These are phyloP conservation scores for Busseola fusca DNA, from an alignment of 2,888 invertebrate genomes.

Conservation along the genomic window DNA sequence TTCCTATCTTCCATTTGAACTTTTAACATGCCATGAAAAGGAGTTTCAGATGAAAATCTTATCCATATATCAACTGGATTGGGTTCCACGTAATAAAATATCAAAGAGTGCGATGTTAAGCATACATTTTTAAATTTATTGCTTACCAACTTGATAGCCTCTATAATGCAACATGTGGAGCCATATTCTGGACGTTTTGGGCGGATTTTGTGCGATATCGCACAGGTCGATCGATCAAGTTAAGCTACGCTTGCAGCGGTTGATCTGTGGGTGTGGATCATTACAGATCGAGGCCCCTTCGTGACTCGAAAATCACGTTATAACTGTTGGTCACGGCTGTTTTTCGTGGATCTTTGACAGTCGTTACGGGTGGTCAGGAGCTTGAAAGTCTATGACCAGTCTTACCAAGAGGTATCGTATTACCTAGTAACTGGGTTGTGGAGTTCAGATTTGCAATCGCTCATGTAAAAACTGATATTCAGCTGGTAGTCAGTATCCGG, in stretches of 20 bases:
- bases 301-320: too few relatives aligned
- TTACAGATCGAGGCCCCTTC: background rate
- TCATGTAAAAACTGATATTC: too few relatives aligned
- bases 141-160: slow-evolving; percentile 65
- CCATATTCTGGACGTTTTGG: slow-evolving; percentile 35
- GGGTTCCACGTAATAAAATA: slow-evolving; percentile 59
- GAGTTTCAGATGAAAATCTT: slow-evolving; percentile 49
- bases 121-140: slow-evolving; percentile 76
- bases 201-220: slow-evolving; percentile 32
- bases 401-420: too few relatives aligned
- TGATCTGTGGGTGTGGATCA: background rate
- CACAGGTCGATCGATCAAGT: background rate
- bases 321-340: too few relatives aligned
- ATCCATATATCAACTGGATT: slow-evolving; percentile 44
- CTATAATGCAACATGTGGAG: slow-evolving; percentile 61
- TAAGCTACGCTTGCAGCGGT: background rate
- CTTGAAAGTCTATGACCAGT: too few relatives aligned
- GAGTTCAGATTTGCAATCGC: too few relatives aligned
- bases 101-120: slow-evolving; percentile 50
- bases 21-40: slow-evolving; percentile 31
- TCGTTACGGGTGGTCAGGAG: too few relatives aligned
- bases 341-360: too few relatives aligned
- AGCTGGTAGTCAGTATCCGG: too few relatives aligned
- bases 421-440: too few relatives aligned
- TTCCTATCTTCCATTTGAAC: slow-evolving; percentile 11